Evolutionary conservation across 1,140 invertebrate genomes (phyloP), one percentile per base, ranked within the genome.

Genomic region (Ruditapes philippinarum): DNA sequence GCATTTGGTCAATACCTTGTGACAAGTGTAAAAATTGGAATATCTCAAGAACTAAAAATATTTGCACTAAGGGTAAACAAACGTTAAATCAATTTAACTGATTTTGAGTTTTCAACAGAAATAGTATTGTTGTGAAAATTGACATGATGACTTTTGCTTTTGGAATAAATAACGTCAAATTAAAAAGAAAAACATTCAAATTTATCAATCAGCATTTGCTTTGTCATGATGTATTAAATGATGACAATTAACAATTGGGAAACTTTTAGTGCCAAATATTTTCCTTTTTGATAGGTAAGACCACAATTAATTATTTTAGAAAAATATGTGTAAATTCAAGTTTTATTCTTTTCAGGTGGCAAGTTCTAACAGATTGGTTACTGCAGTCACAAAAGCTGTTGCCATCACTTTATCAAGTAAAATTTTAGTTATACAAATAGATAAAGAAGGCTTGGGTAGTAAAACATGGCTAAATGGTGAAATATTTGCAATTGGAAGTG

Each of bases 1-100:
- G 12, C 60, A 19, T 45, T 70, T 49, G 92, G 92, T 28, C 91
- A 93, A 49, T 83, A 89, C 36, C 60, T 91, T 33, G 28, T 92
- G 60, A 51, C 90, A 31, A 84, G 88, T n/a, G 40, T 86, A 17
- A 42, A 36, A 17, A n/a, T 83, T 14, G 17, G 88, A 22, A 45
- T 36, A 19, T 54, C 87, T 49, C 78, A 82, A 60, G 19, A 33
- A n/a, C 40, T 89, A n/a, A 60, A 80, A 82, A 40, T 89, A 31
- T 33, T 82, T 73, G 79, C 81, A 9, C 31, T 89, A 0, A 74
- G 65, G 79, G 87, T 89, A 76, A 51, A 62, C 33, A 38, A n/a
- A 60, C n/a, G 5, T 28, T 60, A n/a, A 7, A 60, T 5, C 5
- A n/a, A 74, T 49, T 49, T 49, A 11, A 7, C 7, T 49, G 45